Conservation (phyloP, 2,797 vertebrate genomes). For the Coranthus polyacanthus region DNA sequence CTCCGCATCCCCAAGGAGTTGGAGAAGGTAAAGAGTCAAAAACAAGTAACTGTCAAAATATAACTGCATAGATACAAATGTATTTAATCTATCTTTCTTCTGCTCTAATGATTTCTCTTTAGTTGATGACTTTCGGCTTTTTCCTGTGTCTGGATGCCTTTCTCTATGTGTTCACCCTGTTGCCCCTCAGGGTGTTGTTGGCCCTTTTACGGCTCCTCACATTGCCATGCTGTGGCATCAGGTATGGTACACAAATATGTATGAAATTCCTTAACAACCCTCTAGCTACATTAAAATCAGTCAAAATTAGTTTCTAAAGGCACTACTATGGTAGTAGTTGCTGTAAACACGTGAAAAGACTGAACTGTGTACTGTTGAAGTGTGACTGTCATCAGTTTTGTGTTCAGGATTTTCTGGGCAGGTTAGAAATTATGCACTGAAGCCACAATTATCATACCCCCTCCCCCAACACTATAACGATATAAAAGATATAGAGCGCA, state of each 20-base stretch:
- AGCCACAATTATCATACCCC: too few relatives aligned
- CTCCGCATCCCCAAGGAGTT: slow-evolving; percentile 97
- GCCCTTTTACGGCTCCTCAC: slow-evolving; percentile 92
- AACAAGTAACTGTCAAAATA: background rate
- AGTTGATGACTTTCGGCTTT: slow-evolving; percentile 98
- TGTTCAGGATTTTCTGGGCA: too few relatives aligned
- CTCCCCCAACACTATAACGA: too few relatives aligned
- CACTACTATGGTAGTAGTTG: too few relatives aligned
- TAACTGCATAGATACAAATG: background rate
- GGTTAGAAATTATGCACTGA: too few relatives aligned
- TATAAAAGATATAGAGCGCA: too few relatives aligned
- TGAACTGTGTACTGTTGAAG: too few relatives aligned
- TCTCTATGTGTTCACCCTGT: slow-evolving; percentile 97
- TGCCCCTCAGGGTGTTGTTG: slow-evolving; percentile 94
- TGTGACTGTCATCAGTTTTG: too few relatives aligned
- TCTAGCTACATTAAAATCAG: background rate
- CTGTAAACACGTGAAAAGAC: too few relatives aligned
- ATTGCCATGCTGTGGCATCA: slow-evolving; percentile 94
- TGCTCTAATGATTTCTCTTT: slow-evolving; percentile 29
- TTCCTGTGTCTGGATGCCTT: slow-evolving; percentile 99
- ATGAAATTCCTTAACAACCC: background rate
- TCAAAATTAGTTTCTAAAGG: too few relatives aligned
- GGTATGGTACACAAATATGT: slow-evolving; percentile 79
- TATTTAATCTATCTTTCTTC: background rate
- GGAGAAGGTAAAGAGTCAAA: slow-evolving; percentile 90